Evolutionary conservation across 2,797 vertebrate species (phyloP).

Genomic region (Bovichtus diacanthus): DNA sequence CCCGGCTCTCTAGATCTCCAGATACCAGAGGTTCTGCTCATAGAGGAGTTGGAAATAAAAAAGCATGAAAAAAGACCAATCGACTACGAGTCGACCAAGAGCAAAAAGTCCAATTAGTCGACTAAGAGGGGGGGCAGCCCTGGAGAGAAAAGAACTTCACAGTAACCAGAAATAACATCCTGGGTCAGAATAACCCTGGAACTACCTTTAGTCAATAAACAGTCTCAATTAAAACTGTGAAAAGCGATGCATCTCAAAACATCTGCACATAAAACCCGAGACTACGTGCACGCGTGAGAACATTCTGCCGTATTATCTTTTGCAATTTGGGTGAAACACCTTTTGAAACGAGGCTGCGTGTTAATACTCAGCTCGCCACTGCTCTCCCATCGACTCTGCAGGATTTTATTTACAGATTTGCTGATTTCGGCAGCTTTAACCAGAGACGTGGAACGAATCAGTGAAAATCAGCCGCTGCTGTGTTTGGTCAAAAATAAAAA

Average conservation of each 20-base stretch:
- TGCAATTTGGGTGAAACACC: background rate
- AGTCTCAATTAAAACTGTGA: background rate
- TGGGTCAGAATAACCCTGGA: background rate
- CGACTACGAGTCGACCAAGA: too few relatives aligned
- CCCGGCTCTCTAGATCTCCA: too few relatives aligned
- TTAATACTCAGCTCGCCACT: background rate
- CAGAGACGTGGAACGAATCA: slow-evolving; percentile 21
- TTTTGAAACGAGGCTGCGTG: background rate
- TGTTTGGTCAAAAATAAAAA: slow-evolving; percentile 17
- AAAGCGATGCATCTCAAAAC: background rate
- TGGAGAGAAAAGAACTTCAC: background rate
- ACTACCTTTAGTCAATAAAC: background rate
- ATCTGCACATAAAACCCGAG: background rate
- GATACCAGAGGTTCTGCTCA: too few relatives aligned
- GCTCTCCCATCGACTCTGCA: background rate
- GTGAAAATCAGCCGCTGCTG: slow-evolving; percentile 32
- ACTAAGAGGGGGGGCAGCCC: too few relatives aligned
- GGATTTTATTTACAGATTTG: slow-evolving; percentile 1
- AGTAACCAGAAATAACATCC: background rate
- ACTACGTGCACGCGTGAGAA: too few relatives aligned
- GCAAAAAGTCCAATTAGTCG: too few relatives aligned
- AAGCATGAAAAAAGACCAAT: too few relatives aligned
- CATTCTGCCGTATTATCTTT: too few relatives aligned
- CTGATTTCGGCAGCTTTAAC: background rate
- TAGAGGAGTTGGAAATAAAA: too few relatives aligned